Evolutionary conservation across 2,797 vertebrate species (phyloP).

Genomic region (Hydrophis major): DNA sequence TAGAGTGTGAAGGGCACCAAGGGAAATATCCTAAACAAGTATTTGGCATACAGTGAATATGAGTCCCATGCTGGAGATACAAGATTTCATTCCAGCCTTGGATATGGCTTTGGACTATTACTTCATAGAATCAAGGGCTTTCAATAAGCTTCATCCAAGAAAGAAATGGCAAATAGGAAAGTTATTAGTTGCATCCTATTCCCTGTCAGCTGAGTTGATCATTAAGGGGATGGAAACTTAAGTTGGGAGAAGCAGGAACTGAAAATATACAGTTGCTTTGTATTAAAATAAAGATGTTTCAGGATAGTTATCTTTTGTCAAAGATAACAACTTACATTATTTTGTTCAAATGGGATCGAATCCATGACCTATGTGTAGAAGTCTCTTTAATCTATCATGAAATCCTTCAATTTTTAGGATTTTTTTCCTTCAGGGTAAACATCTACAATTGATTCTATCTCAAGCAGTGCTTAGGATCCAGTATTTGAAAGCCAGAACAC

Average conservation of each 20-base stretch:
- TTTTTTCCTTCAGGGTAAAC: neutral
- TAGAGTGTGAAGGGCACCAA: neutral
- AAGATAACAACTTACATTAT: neutral
- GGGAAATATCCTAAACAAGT: neutral
- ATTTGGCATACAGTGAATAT: neutral
- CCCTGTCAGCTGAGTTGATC: neutral
- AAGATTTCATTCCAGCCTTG: neutral
- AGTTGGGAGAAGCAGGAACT: neutral
- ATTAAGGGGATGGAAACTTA: neutral
- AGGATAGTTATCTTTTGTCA: neutral
- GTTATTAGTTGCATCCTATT: neutral
- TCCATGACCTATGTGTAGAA: neutral
- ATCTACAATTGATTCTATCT: neutral
- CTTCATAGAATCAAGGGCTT: neutral
- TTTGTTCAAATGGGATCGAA: slow-evolving; percentile 1
- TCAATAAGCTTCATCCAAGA: neutral
- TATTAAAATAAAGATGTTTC: neutral
- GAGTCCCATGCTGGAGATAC: neutral
- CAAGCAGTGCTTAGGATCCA: neutral
- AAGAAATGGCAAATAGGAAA: neutral
- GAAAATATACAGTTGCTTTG: neutral
- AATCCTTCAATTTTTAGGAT: neutral
- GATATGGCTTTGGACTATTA: neutral
- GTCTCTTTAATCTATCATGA: neutral
- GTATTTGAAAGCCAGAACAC: neutral